phyloP scores from a whole-genome alignment of 2,113 vertebrate genomes.

The Vulpes ferrilata region DNA sequence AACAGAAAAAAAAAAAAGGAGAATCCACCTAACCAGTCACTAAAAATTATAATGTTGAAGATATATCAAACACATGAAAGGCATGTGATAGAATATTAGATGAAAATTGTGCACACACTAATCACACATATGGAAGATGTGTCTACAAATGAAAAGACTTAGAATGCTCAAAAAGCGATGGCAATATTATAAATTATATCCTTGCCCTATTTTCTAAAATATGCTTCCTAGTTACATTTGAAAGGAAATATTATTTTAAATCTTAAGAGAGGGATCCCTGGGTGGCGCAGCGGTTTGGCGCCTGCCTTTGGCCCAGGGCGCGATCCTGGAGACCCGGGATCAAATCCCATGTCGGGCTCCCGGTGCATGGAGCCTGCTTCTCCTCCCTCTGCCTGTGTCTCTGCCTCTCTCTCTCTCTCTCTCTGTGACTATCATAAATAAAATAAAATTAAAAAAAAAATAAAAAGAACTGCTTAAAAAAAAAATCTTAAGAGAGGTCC shows the following conservation, averaged over 20 bases:
- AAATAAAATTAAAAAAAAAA: no score
- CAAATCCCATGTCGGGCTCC: no score
- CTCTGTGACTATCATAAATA: no score
- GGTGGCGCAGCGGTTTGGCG: no score
- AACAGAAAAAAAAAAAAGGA: not conserved
- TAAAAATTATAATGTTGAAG: not conserved
- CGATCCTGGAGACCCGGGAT: no score
- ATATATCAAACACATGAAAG: not conserved
- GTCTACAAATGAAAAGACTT: not conserved
- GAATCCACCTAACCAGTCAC: not conserved
- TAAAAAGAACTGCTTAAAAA: no score
- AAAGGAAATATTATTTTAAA: not conserved
- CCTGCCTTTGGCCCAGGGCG: no score
- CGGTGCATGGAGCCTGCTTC: no score
- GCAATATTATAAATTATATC: not conserved
- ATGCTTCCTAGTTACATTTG: not conserved
- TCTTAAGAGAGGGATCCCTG: not conserved
- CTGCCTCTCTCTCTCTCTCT: no score
- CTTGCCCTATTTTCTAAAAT: not conserved
- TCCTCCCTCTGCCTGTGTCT: no score
- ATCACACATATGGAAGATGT: not conserved
- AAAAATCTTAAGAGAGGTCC: not conserved
- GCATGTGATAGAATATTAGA: not conserved
- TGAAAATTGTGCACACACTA: not conserved
- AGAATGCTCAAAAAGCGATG: not conserved